A percentile compares a stretch with the other conserved stretches of the same genome.
Evolutionary conservation across 2,797 vertebrate genomes (phyloP).

Genomic region (Dallia pectoralis): DNA sequence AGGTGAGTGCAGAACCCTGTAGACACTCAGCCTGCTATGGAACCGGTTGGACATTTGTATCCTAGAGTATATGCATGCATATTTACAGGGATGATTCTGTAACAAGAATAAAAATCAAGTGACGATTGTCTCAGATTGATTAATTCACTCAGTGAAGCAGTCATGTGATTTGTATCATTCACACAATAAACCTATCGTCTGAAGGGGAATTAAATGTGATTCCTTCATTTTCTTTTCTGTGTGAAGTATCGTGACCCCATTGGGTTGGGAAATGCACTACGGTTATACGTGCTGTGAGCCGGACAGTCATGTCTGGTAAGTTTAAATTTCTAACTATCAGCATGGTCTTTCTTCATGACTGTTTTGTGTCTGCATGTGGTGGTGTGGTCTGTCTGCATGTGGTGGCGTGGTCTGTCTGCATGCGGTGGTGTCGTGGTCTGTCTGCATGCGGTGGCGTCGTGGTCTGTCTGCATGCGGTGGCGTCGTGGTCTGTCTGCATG

Average conservation of each 20-base stretch:
- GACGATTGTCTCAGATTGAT: not conserved
- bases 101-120: not conserved
- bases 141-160: not conserved
- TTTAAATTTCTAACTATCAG: constrained; percentile 21
- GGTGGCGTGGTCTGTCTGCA: no score
- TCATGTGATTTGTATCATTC: not conserved
- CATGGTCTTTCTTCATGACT: not conserved
- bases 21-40: no score
- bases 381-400: not conserved
- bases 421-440: no score
- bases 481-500: no score
- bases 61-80: not conserved
- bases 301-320: constrained; percentile 61
- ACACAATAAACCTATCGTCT: not conserved
- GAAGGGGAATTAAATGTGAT: not conserved
- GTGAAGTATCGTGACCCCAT: constrained; percentile 56
- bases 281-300: constrained; percentile 59
- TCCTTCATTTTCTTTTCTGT: constrained; percentile 40
- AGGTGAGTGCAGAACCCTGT: no score
- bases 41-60: no score
- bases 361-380: not conserved
- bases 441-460: no score
- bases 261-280: constrained; percentile 60
- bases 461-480: not conserved
- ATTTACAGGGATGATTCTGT: not conserved